Conservation (phyloP, 2,113 vertebrate species). For the Polyodon spathula region DNA sequence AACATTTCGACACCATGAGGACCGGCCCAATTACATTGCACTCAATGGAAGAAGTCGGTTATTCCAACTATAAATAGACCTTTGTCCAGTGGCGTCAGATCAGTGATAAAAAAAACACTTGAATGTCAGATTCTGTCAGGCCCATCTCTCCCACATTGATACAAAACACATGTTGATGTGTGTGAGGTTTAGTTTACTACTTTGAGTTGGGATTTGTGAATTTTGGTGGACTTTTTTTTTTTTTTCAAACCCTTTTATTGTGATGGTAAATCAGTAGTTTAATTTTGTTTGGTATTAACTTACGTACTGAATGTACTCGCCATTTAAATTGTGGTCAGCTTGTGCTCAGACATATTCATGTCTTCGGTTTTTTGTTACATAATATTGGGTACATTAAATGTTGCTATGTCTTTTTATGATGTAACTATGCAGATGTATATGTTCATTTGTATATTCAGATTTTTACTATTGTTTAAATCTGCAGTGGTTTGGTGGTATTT, state of each 20-base stretch:
- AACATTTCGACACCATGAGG: constrained; percentile 29
- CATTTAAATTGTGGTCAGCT: no score
- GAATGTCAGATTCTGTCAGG: no score
- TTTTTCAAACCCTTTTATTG: no score
- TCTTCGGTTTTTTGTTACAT: neutral
- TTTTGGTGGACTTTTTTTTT: no score
- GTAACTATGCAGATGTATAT: constrained; percentile 21
- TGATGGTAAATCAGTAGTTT: no score
- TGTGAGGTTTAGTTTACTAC: no score
- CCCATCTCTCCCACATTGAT: no score
- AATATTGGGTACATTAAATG: no score
- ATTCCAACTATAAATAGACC: constrained; percentile 22
- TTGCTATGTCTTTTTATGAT: constrained; percentile 1
- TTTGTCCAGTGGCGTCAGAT: neutral
- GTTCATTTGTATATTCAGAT: constrained; percentile 23
- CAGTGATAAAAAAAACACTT: neutral
- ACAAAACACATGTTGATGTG: no score
- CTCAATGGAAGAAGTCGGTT: constrained; percentile 34
- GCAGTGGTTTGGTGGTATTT: neutral
- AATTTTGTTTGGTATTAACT: no score
- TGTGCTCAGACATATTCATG: constrained; percentile 4
- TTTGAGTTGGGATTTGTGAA: no score
- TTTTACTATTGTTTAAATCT: constrained; percentile 12
- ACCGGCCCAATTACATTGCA: constrained; percentile 36
- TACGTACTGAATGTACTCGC: no score